phyloP scores from a whole-genome alignment of 2,113 vertebrate species.

The Thryonomys swinderianus region DNA sequence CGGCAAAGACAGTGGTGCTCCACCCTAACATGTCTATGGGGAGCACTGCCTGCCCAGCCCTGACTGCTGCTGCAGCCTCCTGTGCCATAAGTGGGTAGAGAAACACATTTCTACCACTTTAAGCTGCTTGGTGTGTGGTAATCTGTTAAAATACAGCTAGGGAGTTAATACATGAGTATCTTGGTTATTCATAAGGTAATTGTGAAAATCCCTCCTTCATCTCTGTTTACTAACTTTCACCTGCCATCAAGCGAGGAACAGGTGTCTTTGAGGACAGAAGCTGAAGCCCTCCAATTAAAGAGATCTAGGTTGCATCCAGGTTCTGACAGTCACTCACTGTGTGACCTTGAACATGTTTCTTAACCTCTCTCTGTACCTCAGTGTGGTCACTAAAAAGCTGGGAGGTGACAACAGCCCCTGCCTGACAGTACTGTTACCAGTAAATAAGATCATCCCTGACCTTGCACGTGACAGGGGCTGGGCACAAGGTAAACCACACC shows the following conservation, averaged over 20 bases:
- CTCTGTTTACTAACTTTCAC: background rate
- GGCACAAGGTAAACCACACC: fast-evolving
- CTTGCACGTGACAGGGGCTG: background rate
- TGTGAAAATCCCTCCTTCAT: background rate
- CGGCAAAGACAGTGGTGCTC: background rate
- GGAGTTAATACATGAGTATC: background rate
- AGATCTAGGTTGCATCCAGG: background rate
- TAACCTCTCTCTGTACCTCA: background rate
- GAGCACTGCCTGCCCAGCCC: background rate
- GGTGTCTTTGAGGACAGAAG: background rate
- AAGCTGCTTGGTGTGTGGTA: background rate
- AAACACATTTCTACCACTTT: background rate
- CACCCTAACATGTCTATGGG: background rate
- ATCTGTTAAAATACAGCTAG: background rate
- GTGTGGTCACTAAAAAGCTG: background rate
- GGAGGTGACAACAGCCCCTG: background rate
- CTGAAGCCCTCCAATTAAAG: background rate
- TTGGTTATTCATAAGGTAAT: background rate
- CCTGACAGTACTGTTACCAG: background rate
- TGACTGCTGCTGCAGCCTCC: background rate
- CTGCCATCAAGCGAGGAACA: background rate
- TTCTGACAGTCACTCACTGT: background rate
- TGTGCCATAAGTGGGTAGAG: background rate
- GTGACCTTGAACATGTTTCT: background rate
- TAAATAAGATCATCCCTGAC: fast-evolving